Evolutionary conservation across 2,113 vertebrate species (phyloP).

Genomic region (Pachyramphus minor): DNA sequence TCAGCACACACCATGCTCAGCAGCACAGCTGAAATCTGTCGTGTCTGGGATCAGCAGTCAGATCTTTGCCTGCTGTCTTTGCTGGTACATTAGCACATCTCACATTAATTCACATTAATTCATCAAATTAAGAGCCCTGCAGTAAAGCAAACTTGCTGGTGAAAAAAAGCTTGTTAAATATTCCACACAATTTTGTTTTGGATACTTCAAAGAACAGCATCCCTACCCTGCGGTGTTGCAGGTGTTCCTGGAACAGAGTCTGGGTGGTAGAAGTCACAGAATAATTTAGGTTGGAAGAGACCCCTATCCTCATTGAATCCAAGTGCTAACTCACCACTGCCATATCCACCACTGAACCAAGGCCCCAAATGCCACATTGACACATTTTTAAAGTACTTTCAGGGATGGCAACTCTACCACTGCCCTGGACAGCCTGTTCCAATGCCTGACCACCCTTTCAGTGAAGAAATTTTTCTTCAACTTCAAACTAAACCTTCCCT

Average conservation of each 20-base stretch:
- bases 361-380: neutral
- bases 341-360: neutral
- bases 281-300: neutral
- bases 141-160: neutral
- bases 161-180: neutral
- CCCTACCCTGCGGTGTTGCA: neutral
- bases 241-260: neutral
- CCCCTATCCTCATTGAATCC: neutral
- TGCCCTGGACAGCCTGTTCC: neutral
- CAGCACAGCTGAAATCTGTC: neutral
- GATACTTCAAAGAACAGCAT: neutral
- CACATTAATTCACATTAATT: conserved; percentile 30
- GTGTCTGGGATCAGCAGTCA: neutral
- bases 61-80: conserved; percentile 8
- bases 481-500: neutral
- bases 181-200: neutral
- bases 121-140: conserved; percentile 15
- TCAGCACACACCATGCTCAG: neutral
- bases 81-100: neutral
- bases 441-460: neutral
- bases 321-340: neutral
- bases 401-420: neutral
- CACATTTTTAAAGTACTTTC: neutral
- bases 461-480: neutral
- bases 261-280: neutral